Evolutionary conservation across 2,113 vertebrate genomes (phyloP).

Genomic region (Ploceus nigricollis): DNA sequence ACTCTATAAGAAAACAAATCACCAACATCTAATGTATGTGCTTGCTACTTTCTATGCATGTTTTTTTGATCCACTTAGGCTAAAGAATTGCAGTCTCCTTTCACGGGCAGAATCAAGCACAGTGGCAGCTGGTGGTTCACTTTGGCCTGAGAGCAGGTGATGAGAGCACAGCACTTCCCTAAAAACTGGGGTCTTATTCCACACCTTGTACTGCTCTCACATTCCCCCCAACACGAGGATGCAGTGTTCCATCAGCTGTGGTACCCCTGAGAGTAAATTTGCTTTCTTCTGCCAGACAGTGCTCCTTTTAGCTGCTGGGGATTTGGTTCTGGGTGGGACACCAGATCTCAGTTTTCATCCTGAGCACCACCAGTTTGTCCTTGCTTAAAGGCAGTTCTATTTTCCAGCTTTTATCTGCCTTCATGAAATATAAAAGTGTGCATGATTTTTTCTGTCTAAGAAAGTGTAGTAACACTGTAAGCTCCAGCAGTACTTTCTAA

Average conservation of each 20-base stretch:
- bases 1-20: not conserved
- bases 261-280: not conserved
- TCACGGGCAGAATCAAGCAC: not conserved
- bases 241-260: not conserved
- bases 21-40: not conserved
- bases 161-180: not conserved
- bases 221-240: accelerated
- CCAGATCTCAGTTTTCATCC: not conserved
- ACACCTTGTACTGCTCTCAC: not conserved
- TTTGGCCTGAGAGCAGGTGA: not conserved
- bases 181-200: not conserved
- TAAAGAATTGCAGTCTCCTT: not conserved
- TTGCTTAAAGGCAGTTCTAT: not conserved
- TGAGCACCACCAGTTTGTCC: not conserved
- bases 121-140: not conserved
- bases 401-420: not conserved
- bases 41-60: not conserved
- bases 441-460: not conserved
- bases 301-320: not conserved
- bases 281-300: not conserved
- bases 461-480: not conserved
- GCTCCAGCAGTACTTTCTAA: not conserved
- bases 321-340: not conserved
- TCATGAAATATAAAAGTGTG: not conserved
- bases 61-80: not conserved